Base-by-base conservation (phyloP, 2,888 invertebrate species). In the Xestia c-nigrum region DNA sequence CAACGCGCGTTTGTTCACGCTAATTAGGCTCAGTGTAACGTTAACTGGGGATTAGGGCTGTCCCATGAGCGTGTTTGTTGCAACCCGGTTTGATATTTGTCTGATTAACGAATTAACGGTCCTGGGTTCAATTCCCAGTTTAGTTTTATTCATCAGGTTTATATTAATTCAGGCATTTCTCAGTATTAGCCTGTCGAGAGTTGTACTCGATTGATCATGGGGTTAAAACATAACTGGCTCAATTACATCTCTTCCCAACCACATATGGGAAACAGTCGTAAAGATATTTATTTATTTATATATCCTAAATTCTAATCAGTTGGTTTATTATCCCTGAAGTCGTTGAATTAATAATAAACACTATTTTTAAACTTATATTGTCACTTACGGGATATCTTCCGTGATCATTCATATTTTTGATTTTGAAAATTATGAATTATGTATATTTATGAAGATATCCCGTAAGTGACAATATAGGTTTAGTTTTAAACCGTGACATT, bases 1-100 rank as follows among this genome's bases (percentile, higher is more conserved):
- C 91, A 93, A 91, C 87, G 88, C 87, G 87, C 90, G 91, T 92
- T 92, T 91, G 92, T 92, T 92, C 89, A 89, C 90, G 89, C 92
- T 94, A 94, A 94, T 94, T 94, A 93, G 91, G 87, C 89, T 72
- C 88, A 90, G 89, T 90, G 91, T 88, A 82, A 84, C 81, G 80
- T 84, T 78, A 85, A 80, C 84, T 83, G 59, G 57, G 81, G 79
- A 78, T 78, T 88, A 88, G 88, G 88, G 88, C 19, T 88, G 85
- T 19, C 67, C 88, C 88, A 12, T 16, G 61, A 40, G n/a, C 38
- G 21, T 38, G 38, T n/a, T 31, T 31, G 3, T 7, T 31, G 16
- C 31, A 6, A 0, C 59, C 16, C 16, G 6, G 31, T 59, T 59
- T 63, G 6, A 14, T 63, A n/a, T 63, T 63, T 40, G n/a, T 63